Evolutionary conservation across 2,888 invertebrate species (phyloP), one percentile per base, ranked within the genome.

Genomic region (Pyralis farinalis): DNA sequence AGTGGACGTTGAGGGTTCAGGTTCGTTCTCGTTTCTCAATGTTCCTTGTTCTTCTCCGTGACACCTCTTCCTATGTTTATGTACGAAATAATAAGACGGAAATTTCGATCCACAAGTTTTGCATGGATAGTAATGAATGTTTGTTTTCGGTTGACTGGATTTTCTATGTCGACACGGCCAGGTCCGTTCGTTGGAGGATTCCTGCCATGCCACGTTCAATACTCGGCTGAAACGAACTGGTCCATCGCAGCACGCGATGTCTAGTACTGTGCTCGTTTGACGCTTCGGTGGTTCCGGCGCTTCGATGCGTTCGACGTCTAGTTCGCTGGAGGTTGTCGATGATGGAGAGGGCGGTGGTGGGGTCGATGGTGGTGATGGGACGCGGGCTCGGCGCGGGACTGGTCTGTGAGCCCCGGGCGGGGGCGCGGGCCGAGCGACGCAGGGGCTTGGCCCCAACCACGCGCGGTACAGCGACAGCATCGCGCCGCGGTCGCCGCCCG

Each of bases 21-120:
- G 59, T 29, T 53, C 51, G 9, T 16, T 16, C 2, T 55, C 53
- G 0, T 36, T 36, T 55, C 78, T 39, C 40, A 55, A 45, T 8
- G 53, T 50, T 0, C 58, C 57, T 12, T 58, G 75, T 52, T 93
- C 92, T 37, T 93, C 93, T 0, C 93, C 93, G 69, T 97, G 97
- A 65, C 96, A 96, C 61, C 94, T 80, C 82, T 96, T 96, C 38
- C 96, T 90, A 71, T 97, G 97, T 68, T 97, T 97, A 73, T 97
- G 97, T 12, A 97, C 97, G 85, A 97, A 97, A 82, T 97, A 97
- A 72, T 97, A 97, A 53, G 96, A 96, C 1, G 97, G 97, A 73
- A 97, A 97, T 75, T 97, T 97, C 58, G 93, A 95, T 11, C 97
- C 97, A 77, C 97, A 97, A 0, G 95, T 96, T 81, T 97, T 97